Percentiles rank a stretch among this genome's conserved stretches.
Conservation (phyloP, 2,797 vertebrate species). For the Molossus alvarezi region DNA sequence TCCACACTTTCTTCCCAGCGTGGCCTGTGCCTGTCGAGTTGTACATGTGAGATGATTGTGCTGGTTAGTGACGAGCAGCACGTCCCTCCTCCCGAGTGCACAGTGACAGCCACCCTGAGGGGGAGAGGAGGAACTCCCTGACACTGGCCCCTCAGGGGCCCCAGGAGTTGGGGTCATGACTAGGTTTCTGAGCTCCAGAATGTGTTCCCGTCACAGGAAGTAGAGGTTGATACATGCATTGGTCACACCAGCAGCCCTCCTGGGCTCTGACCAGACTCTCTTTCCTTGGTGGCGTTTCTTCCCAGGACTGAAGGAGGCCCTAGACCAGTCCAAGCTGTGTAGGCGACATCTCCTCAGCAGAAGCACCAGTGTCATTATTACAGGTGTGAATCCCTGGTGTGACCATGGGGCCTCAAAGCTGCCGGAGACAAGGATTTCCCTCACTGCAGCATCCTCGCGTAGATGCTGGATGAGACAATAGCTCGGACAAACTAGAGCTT, state of each 20-base stretch:
- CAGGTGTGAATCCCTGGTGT: background rate
- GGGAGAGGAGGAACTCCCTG: background rate
- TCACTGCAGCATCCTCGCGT: background rate
- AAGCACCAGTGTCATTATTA: background rate
- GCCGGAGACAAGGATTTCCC: background rate
- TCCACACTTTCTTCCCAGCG: background rate
- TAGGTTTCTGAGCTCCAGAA: background rate
- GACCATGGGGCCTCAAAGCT: background rate
- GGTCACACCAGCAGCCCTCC: background rate
- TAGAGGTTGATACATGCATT: too few relatives aligned
- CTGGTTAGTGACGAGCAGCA: background rate
- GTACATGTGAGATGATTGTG: background rate
- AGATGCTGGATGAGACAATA: background rate
- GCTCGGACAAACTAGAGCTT: background rate
- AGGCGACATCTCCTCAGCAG: background rate
- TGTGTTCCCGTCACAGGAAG: background rate
- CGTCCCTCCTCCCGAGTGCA: background rate
- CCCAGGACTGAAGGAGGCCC: background rate
- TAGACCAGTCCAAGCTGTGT: background rate
- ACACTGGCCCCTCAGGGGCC: accelerated
- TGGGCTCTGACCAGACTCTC: background rate
- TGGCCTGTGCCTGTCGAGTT: background rate
- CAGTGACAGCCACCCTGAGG: background rate
- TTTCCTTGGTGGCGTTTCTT: slow-evolving; percentile 16
- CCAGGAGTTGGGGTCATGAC: background rate